These are phyloP conservation scores for Meteorus colon DNA, from an alignment of 2,888 invertebrate species.

Conservation along the genomic window DNA sequence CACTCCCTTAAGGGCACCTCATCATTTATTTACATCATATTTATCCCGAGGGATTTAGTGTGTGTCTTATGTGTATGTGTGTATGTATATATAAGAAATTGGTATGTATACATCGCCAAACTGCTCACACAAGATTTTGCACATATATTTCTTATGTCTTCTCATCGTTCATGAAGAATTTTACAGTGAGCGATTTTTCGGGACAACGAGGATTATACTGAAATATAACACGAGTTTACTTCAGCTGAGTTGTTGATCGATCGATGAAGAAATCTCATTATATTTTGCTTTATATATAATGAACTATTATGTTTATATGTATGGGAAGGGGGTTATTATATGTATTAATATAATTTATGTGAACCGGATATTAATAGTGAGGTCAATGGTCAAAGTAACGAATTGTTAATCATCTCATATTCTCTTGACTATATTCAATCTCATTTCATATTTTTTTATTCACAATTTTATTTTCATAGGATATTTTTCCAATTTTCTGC, in stretches of 20 bases:
- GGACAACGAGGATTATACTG: neutral
- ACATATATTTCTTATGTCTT: slow-evolving; percentile 8
- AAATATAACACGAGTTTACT: neutral
- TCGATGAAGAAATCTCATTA: slow-evolving; percentile 32
- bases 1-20: slow-evolving; percentile 72
- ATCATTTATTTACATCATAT: slow-evolving; percentile 73
- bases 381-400: slow-evolving; percentile 8
- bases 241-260: slow-evolving; percentile 21
- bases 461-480: neutral
- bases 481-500: neutral
- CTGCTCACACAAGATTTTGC: neutral
- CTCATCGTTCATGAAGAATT: neutral
- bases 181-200: neutral
- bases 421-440: neutral
- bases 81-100: neutral
- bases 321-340: neutral
- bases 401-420: slow-evolving; percentile 1
- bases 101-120: neutral
- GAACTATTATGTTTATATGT: neutral
- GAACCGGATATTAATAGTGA: slow-evolving; percentile 19
- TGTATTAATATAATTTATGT: slow-evolving; percentile 8
- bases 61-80: slow-evolving; percentile 17
- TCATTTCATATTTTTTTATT: neutral
- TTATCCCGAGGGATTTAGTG: slow-evolving; percentile 65
- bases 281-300: slow-evolving; percentile 11